These are phyloP conservation scores for Maccullochella peelii DNA, from an alignment of 2,113 vertebrate species.

Conservation along the genomic window DNA sequence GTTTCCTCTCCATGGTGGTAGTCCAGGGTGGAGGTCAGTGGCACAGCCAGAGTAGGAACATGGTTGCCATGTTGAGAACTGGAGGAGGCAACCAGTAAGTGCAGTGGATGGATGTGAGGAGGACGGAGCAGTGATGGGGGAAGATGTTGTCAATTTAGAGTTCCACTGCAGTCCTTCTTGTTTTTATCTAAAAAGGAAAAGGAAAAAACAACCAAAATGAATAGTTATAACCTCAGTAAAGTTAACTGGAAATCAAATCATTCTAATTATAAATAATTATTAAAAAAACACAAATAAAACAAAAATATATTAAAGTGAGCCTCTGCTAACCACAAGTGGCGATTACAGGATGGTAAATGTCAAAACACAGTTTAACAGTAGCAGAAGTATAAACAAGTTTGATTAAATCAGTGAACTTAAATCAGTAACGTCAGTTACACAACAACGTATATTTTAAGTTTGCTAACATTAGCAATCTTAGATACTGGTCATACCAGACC, in stretches of 20 bases:
- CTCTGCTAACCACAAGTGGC: too few species aligned
- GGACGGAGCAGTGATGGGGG: not conserved
- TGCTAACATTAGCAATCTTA: not conserved
- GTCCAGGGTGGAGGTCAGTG: conserved; percentile 76
- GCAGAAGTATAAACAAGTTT: not conserved
- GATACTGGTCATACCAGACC: not conserved
- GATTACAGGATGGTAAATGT: too few species aligned
- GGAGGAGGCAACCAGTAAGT: conserved; percentile 13
- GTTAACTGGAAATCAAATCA: too few species aligned
- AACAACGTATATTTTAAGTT: not conserved
- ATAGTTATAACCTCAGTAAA: too few species aligned
- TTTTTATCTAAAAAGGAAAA: conserved; percentile 15
- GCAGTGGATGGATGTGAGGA: not conserved
- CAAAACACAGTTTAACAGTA: too few species aligned
- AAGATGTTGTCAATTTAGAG: not conserved
- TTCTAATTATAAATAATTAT: too few species aligned
- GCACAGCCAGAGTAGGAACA: conserved; percentile 61
- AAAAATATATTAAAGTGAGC: too few species aligned
- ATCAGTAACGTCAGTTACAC: not conserved
- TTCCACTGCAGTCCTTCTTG: not conserved
- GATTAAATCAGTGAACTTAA: not conserved
- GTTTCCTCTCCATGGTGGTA: conserved; percentile 96
- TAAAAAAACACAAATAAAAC: too few species aligned
- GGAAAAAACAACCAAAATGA: not conserved
- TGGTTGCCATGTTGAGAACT: conserved; percentile 69